Evolutionary conservation across 2,113 vertebrate species (phyloP).

Genomic region (Oreochromis aureus): DNA sequence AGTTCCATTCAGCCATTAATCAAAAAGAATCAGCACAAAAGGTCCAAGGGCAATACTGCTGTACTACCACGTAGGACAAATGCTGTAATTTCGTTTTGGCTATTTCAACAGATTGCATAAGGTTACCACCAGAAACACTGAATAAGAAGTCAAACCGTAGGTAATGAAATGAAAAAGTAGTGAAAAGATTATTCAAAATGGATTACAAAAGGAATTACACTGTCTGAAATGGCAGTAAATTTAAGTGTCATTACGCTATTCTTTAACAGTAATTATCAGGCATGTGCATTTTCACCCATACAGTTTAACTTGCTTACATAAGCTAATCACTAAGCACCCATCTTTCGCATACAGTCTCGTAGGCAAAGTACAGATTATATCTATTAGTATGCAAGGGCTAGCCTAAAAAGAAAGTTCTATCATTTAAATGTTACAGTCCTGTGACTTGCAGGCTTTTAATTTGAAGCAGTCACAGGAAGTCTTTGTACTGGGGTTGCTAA

Average conservation of each 20-base stretch:
- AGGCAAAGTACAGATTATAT: background rate
- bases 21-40: background rate
- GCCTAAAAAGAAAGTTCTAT: background rate
- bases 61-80: background rate
- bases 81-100: background rate
- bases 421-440: background rate
- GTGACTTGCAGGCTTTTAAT: background rate
- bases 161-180: background rate
- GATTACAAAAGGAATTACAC: background rate
- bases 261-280: background rate
- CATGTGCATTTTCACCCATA: background rate
- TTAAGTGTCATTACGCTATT: background rate
- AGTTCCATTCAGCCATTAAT: background rate
- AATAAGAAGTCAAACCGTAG: background rate
- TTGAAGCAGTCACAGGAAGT: background rate
- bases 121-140: background rate
- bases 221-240: background rate
- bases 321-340: background rate
- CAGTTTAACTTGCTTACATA: background rate
- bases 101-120: background rate
- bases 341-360: accelerated
- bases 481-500: background rate
- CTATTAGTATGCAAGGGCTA: background rate
- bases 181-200: background rate
- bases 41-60: background rate